Evolutionary conservation across 2,797 vertebrate species (phyloP), one percentile per base, ranked within the genome.

Genomic region (Crenuchus spilurus): DNA sequence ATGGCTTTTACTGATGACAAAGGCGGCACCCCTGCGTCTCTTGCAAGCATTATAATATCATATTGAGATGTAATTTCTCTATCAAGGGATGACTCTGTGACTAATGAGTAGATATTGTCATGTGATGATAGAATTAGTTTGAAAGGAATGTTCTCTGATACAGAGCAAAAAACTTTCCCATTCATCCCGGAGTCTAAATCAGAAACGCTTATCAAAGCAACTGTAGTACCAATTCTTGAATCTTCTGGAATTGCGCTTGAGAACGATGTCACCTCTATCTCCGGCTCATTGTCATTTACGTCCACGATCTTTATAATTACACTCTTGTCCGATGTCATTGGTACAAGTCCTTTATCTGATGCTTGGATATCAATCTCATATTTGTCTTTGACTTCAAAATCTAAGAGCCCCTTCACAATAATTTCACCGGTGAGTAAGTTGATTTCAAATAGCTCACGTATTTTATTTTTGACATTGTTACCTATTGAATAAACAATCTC

Each of bases 201-300:
- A 1, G 64, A 83, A 0, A 92, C 75, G 48, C 88, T 91, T 11
- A 92, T 86, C 0, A 91, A 80, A 1, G 89, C 90, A 1, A 92
- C 80, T 0, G 89, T 87, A 2, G 90, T 91, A 10, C 90, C 91
- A 1, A 71, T 75, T 77, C 74, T 81, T 0, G 86, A 85, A 57
- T 91, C 86, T 41, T 95, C 94, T 2, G 86, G 83, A 66, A 95
- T 63, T 2, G 85, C 67, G 31, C 65, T 87, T 18, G 85, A 89
- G 22, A 94, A 6, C 3, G 93, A 94, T 1, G 92, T 88, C 6
- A 94, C 81, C 0, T 89, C 90, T 35, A 93, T 87, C 75, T 86
- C 86, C 16, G 89, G 88, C 0, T 73, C 54, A 60, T 87, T 89
- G 42, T 90, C 88, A 67, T 88, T 88, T 0, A 82, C 4, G 1